Conservation (phyloP, 2,113 vertebrate species). For the Anthoscopus minutus region DNA sequence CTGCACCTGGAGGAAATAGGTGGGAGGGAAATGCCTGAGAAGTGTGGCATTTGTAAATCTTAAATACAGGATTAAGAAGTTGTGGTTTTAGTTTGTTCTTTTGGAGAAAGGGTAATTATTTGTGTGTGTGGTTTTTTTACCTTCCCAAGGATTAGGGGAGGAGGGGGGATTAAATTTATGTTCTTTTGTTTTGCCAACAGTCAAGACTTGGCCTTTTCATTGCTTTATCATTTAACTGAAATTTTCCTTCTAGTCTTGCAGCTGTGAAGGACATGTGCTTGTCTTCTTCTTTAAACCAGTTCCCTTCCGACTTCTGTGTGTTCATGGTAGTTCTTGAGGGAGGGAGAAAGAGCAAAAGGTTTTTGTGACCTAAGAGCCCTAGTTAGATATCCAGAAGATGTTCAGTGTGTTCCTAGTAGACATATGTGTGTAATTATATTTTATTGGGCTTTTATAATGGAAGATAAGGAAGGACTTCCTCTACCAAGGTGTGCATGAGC, state of each 20-base stretch:
- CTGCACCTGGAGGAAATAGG: conserved; percentile 1
- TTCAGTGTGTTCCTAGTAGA: not conserved
- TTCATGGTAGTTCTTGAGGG: not conserved
- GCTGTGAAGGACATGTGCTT: not conserved
- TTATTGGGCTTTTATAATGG: not conserved
- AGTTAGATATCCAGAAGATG: not conserved
- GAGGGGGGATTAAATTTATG: not conserved
- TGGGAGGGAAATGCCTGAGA: not conserved
- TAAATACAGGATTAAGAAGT: not conserved
- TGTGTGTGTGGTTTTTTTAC: not conserved
- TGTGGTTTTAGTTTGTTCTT: not conserved
- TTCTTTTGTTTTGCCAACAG: not conserved
- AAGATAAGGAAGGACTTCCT: not conserved
- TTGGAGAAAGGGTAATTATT: not conserved
- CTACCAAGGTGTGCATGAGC: not conserved
- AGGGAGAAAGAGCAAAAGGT: not conserved
- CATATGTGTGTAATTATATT: not conserved
- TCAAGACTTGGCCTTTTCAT: not conserved
- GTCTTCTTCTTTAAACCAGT: not conserved
- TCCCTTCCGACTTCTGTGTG: not conserved
- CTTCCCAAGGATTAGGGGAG: not conserved
- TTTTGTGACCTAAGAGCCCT: not conserved
- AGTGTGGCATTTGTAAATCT: not conserved
- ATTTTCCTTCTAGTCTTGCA: not conserved
- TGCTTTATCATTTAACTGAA: not conserved